Percentiles rank a stretch among this genome's conserved stretches.
These are phyloP conservation scores for Embidobia sp. DNA, from an alignment of 2,888 invertebrate species.

Conservation along the genomic window DNA sequence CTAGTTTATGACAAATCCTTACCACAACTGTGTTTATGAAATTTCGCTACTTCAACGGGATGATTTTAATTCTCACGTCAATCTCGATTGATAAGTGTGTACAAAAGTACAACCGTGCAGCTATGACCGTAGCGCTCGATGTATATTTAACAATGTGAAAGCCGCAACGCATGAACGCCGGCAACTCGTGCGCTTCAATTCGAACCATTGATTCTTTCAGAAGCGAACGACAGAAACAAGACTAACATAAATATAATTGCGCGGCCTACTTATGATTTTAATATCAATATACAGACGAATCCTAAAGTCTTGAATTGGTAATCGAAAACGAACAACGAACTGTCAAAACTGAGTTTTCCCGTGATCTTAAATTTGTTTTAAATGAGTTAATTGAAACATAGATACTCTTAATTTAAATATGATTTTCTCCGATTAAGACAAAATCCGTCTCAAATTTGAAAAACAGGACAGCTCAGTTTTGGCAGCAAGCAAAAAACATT, in stretches of 20 bases:
- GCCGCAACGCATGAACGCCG: conserved; percentile 16
- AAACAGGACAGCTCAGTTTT: no score
- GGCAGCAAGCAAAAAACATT: no score
- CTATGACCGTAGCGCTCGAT: conserved; percentile 34
- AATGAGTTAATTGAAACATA: background rate
- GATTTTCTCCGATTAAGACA: no score
- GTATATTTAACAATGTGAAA: conserved; percentile 25
- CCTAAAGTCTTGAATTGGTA: no score
- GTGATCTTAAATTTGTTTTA: no score
- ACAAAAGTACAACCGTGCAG: conserved; percentile 28
- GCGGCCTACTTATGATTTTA: background rate
- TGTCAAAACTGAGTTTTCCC: no score
- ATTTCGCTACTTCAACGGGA: conserved; percentile 28
- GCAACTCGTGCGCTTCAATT: conserved; percentile 1
- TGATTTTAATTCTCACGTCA: conserved; percentile 31
- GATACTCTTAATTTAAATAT: no score
- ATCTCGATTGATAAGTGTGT: conserved; percentile 37
- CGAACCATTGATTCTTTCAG: background rate
- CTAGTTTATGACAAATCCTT: conserved; percentile 74
- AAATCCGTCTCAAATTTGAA: no score
- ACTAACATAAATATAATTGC: background rate
- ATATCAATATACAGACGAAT: no score
- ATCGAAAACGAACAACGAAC: no score
- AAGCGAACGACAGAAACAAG: background rate
- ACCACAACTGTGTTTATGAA: conserved; percentile 59